Percentiles rank a stretch among this genome's conserved stretches.
phyloP scores from a whole-genome alignment of 1,140 invertebrate genomes.

The Drosophila navojoa region DNA sequence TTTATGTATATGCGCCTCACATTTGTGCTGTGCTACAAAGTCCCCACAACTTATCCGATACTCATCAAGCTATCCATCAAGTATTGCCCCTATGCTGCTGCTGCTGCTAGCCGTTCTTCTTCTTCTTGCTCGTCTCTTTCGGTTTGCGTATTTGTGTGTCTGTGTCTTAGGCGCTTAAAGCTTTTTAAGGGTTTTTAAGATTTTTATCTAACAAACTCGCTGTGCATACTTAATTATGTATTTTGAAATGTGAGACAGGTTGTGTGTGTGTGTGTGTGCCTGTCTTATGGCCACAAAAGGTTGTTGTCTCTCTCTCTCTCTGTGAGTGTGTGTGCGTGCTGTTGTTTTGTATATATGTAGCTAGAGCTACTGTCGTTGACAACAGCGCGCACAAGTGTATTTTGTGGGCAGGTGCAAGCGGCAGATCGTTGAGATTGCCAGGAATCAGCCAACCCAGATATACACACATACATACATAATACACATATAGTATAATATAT shows the following conservation, averaged over 20 bases:
- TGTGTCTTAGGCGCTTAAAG: constrained; percentile 81
- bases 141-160: constrained; percentile 18
- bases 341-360: constrained; percentile 33
- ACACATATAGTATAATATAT: neutral
- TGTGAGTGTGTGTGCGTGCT: constrained; percentile 27
- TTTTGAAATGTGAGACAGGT: constrained; percentile 82
- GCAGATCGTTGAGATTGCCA: constrained; percentile 41
- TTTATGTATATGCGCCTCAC: constrained; percentile 54
- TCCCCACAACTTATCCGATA: constrained; percentile 67
- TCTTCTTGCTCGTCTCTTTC: constrained; percentile 12
- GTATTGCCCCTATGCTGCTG: constrained; percentile 63
- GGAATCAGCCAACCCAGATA: constrained; percentile 2
- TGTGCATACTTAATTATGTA: constrained; percentile 83
- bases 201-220: constrained; percentile 82
- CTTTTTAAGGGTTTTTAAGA: constrained; percentile 83
- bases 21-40: constrained; percentile 60
- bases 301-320: constrained; percentile 35
- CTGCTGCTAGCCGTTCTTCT: constrained; percentile 3
- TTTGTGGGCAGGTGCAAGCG: constrained; percentile 63
- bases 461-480: neutral
- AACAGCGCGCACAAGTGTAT: constrained; percentile 48
- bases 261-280: constrained; percentile 28
- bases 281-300: constrained; percentile 39
- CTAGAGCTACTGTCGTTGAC: constrained; percentile 73
- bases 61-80: constrained; percentile 82